Base-by-base conservation (phyloP, 1,140 invertebrate species). In the Euura lappo region DNA sequence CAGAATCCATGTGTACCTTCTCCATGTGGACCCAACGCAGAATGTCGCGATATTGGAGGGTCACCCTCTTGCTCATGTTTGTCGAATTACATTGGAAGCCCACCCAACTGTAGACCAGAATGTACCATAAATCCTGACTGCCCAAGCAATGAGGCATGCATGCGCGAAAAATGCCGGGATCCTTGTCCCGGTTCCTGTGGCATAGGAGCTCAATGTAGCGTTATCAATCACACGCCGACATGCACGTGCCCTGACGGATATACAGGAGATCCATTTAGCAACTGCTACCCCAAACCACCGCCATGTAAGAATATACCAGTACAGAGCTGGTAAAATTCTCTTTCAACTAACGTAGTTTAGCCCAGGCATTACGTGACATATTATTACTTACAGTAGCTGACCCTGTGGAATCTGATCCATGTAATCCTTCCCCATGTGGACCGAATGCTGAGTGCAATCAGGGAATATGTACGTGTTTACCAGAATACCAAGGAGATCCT, bases 111-210 rank as follows among this genome's bases (percentile, higher is more conserved):
- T 77, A 88, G 91, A 78, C 92, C 93, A 45, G 93, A 95, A 83
- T 95, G 93, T 86, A 88, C 90, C 4, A 90, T 93, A 13, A 93
- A 94, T 83, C 88, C 92, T 0, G 93, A 94, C 79, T 95, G 93
- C 84, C 82, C 90, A 44, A 90, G 90, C 73, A 90, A 89, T 73
- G 86, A 88, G 78, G 93, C 93, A 4, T 95, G 93, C 80, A 90
- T 92, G 51, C 91, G 90, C 76, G 89, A 93, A 80, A 92, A 92
- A 86, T 94, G 93, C 84, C 86, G 88, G 66, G 91, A 94, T 85
- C 93, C 93, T 71, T 94, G 93, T 81, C 89, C 88, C 67, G 92
- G 93, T 10, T 91, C 92, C 0, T 94, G 93, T 77, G 93, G 93
- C 67, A 84, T 91, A 68, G 87, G 88, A 65, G 91, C 92, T 8